Conservation (phyloP, 2,888 invertebrate species). For the Erpobdella octoculata region DNA sequence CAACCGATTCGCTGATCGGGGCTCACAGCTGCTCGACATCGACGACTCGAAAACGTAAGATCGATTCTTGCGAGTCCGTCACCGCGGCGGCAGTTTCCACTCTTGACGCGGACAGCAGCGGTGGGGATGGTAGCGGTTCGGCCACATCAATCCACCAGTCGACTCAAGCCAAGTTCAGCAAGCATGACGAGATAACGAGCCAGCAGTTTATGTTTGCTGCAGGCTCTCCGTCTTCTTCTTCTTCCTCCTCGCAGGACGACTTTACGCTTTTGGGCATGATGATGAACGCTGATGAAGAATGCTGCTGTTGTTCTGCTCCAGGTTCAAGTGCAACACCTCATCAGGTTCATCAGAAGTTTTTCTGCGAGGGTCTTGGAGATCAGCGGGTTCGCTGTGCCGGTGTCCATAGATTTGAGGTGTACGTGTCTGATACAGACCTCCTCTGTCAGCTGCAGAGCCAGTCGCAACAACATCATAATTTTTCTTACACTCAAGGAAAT, state of each 20-base stretch:
- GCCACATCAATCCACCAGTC: slow-evolving; percentile 30
- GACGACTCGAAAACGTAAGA: slow-evolving; percentile 24
- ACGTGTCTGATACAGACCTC: slow-evolving; percentile 18
- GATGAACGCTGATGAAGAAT: slow-evolving; percentile 21
- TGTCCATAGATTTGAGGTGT: slow-evolving; percentile 23
- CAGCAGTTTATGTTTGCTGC: slow-evolving; percentile 9
- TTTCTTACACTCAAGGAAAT: not conserved
- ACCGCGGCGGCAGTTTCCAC: slow-evolving; percentile 26
- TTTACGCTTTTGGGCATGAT: slow-evolving; percentile 4
- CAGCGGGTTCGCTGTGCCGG: slow-evolving; percentile 4
- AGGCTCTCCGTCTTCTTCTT: slow-evolving; percentile 7
- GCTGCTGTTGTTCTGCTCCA: not conserved
- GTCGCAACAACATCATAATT: not conserved
- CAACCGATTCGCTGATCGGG: slow-evolving; percentile 17
- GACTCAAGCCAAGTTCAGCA: slow-evolving; percentile 30
- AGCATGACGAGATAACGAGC: slow-evolving; percentile 25
- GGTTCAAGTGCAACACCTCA: not conserved
- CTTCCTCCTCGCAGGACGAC: slow-evolving; percentile 18
- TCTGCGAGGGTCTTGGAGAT: slow-evolving; percentile 23
- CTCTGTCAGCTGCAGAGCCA: not conserved
- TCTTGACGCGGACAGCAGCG: slow-evolving; percentile 30
- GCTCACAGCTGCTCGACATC: slow-evolving; percentile 21
- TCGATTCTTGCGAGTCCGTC: slow-evolving; percentile 30
- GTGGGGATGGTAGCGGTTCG: slow-evolving; percentile 30
- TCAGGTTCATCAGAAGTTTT: slow-evolving; percentile 3